Conservation (phyloP, 2,888 invertebrate genomes). For the Perdita meconis region DNA sequence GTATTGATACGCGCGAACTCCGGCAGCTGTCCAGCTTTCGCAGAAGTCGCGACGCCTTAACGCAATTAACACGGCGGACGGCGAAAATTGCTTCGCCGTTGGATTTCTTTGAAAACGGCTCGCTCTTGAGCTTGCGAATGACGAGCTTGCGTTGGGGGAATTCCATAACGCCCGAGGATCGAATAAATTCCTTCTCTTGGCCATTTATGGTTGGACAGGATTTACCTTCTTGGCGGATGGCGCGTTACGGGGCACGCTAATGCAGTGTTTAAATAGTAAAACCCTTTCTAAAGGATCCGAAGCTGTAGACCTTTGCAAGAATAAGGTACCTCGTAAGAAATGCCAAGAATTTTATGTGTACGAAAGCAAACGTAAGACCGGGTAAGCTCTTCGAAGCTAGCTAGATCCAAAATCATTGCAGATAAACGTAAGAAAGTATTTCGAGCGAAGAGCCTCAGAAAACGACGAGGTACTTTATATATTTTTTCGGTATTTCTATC, state of each 20-base stretch:
- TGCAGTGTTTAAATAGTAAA: slow-evolving; percentile 36
- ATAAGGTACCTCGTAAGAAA: background rate
- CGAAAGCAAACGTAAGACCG: background rate
- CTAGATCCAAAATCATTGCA: background rate
- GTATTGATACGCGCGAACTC: background rate
- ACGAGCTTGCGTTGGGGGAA: background rate
- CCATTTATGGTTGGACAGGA: background rate
- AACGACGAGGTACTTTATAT: too few species aligned
- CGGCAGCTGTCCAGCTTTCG: background rate
- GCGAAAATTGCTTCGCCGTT: background rate
- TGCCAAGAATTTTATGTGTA: background rate
- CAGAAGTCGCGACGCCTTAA: background rate
- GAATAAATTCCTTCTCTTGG: slow-evolving; percentile 2
- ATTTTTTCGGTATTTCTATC: too few species aligned
- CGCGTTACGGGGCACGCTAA: slow-evolving; percentile 26
- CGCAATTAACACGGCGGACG: background rate
- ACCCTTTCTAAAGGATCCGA: slow-evolving; percentile 16
- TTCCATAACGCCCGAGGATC: background rate
- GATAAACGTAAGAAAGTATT: too few species aligned
- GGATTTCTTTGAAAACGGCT: background rate
- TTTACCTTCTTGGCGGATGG: slow-evolving; percentile 21
- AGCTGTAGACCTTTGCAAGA: background rate
- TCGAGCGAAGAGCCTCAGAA: too few species aligned
- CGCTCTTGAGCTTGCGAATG: background rate
- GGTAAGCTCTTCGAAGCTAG: background rate